Percentiles rank a stretch among this genome's conserved stretches.
phyloP scores from a whole-genome alignment of 2,888 invertebrate genomes.

The Gari tellinella region DNA sequence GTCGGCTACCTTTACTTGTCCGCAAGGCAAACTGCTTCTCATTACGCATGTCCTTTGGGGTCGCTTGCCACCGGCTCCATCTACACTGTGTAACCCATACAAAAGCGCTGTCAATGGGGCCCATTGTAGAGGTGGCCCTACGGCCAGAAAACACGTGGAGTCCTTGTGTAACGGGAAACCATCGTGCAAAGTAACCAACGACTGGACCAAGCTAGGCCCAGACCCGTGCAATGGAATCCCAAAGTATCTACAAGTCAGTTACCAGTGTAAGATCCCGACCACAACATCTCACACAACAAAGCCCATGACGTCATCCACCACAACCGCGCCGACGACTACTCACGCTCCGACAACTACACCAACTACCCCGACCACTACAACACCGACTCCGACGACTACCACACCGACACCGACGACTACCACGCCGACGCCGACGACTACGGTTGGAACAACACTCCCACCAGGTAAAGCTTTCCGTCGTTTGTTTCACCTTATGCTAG shows the following conservation, averaged over 20 bases:
- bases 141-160: constrained; percentile 31
- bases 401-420: neutral
- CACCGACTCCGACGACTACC: constrained; percentile 9
- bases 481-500: too few species aligned
- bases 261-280: constrained; percentile 47
- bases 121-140: constrained; percentile 33
- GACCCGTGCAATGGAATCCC: constrained; percentile 62
- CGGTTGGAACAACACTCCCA: constrained; percentile 32
- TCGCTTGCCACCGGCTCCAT: constrained; percentile 40
- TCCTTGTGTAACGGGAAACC: constrained; percentile 39
- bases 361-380: constrained; percentile 10
- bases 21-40: constrained; percentile 32
- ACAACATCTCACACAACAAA: constrained; percentile 38
- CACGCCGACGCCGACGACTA: constrained; percentile 2
- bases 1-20: constrained; percentile 46
- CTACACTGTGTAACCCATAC: constrained; percentile 49
- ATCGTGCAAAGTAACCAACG: constrained; percentile 42
- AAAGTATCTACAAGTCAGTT: constrained; percentile 64
- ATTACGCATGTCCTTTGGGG: constrained; percentile 53
- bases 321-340: constrained; percentile 16
- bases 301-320: constrained; percentile 3
- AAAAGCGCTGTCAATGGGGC: constrained; percentile 37
- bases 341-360: constrained; percentile 7
- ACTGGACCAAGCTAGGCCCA: constrained; percentile 53
- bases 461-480: constrained; percentile 11